These are phyloP conservation scores for Eupleurogrammus muticus DNA, from an alignment of 2,797 vertebrate genomes.

Conservation along the genomic window DNA sequence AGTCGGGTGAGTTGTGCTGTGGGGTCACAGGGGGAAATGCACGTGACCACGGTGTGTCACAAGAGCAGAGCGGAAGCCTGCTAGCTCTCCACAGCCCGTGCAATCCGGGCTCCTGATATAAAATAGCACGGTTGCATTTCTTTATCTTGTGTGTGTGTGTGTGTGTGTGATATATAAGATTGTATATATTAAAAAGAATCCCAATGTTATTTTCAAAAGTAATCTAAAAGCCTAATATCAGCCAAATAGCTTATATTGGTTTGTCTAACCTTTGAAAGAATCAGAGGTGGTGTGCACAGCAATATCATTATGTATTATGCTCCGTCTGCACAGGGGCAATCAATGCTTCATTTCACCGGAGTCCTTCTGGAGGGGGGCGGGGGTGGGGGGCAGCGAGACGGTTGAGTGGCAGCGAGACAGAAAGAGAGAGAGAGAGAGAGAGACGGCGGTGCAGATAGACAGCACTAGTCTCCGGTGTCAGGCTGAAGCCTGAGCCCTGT, in stretches of 20 bases:
- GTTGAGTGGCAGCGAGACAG: conserved; percentile 26
- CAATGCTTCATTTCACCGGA: conserved; percentile 77
- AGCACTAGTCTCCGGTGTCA: conserved; percentile 26
- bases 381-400: conserved; percentile 29
- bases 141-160: conserved; percentile 18
- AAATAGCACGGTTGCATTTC: conserved; percentile 18
- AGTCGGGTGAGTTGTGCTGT: neutral
- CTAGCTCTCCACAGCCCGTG: conserved; percentile 10
- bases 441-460: conserved; percentile 33
- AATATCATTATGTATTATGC: conserved; percentile 77
- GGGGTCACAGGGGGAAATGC: neutral
- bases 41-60: neutral
- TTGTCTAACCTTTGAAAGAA: conserved; percentile 55
- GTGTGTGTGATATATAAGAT: too few species aligned
- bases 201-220: conserved; percentile 44
- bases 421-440: conserved; percentile 16
- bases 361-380: conserved; percentile 49
- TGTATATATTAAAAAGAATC: conserved; percentile 26
- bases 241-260: conserved; percentile 33
- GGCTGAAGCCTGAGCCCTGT: conserved; percentile 53
- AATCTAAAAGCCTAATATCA: conserved; percentile 32
- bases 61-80: neutral
- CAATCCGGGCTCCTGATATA: conserved; percentile 1
- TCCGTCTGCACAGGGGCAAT: conserved; percentile 71
- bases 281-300: conserved; percentile 35